Evolutionary conservation across 1,140 invertebrate genomes (phyloP).

Genomic region (Drosophila sturtevanti): DNA sequence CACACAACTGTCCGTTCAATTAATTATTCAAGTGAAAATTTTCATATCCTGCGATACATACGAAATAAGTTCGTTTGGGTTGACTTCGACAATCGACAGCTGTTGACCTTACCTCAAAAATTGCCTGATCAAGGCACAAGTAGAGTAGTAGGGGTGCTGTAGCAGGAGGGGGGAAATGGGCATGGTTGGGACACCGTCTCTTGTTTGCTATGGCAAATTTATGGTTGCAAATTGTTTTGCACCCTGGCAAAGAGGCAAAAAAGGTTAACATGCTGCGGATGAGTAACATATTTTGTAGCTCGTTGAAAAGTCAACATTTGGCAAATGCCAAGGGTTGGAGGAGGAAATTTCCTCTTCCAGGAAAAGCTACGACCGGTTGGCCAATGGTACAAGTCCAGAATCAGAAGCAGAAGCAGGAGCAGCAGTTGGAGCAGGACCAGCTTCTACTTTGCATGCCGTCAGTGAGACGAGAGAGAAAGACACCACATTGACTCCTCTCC

Average conservation of each 20-base stretch:
- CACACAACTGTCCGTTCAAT: conserved; percentile 60
- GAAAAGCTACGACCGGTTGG: conserved; percentile 1
- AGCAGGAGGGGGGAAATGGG: background rate
- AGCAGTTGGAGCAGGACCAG: conserved; percentile 27
- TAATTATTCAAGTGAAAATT: conserved; percentile 82
- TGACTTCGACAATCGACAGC: conserved; percentile 59
- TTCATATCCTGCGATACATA: conserved; percentile 73
- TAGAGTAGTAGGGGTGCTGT: background rate
- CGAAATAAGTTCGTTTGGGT: conserved; percentile 67
- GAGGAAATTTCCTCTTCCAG: background rate
- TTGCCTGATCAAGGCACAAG: conserved; percentile 14
- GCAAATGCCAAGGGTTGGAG: background rate
- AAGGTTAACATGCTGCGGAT: conserved; percentile 71
- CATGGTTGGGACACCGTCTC: conserved; percentile 11
- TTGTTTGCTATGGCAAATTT: conserved; percentile 70
- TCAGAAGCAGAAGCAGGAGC: conserved; percentile 14
- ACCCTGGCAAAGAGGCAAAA: conserved; percentile 49
- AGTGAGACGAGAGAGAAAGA: conserved; percentile 28
- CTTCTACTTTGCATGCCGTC: conserved; percentile 73
- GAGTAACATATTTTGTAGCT: conserved; percentile 71
- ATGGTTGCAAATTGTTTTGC: conserved; percentile 82
- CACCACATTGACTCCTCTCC: no score
- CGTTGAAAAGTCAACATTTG: conserved; percentile 69
- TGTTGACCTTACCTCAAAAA: conserved; percentile 75
- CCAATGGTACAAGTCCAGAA: conserved; percentile 42